These are phyloP conservation scores for Diuraphis noxia DNA, from an alignment of 1,140 invertebrate genomes.

Conservation along the genomic window DNA sequence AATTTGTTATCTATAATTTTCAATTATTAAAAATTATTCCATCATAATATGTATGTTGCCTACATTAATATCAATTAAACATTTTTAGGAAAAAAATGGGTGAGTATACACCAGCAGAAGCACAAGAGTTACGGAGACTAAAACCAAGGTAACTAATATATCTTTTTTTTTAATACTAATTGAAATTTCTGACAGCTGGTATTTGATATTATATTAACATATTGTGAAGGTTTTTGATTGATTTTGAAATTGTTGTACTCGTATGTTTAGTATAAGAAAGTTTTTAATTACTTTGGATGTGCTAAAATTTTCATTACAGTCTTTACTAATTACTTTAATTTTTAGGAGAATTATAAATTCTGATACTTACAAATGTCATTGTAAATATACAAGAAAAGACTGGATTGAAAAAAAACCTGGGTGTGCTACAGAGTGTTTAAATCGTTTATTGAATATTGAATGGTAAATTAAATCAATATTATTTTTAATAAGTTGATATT, in stretches of 20 bases:
- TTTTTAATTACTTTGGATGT: neutral
- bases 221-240: neutral
- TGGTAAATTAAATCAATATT: constrained; percentile 70
- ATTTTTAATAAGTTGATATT: neutral
- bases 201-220: neutral
- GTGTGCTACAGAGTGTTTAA: constrained; percentile 95
- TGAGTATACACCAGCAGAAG: constrained; percentile 57
- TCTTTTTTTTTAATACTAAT: neutral
- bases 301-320: neutral
- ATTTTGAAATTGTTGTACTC: neutral
- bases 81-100: constrained; percentile 26
- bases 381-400: constrained; percentile 87
- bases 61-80: neutral
- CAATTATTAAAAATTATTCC: neutral
- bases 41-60: too few species aligned
- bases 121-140: constrained; percentile 62
- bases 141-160: constrained; percentile 26
- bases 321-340: neutral
- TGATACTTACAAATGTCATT: constrained; percentile 93
- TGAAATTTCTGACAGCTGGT: neutral
- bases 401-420: constrained; percentile 78
- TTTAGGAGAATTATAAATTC: constrained; percentile 75
- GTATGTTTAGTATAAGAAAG: neutral
- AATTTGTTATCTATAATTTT: neutral
- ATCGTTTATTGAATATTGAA: constrained; percentile 96